Evolutionary conservation across 1,140 invertebrate genomes (phyloP).

Genomic region (Tetramorium alpestre): DNA sequence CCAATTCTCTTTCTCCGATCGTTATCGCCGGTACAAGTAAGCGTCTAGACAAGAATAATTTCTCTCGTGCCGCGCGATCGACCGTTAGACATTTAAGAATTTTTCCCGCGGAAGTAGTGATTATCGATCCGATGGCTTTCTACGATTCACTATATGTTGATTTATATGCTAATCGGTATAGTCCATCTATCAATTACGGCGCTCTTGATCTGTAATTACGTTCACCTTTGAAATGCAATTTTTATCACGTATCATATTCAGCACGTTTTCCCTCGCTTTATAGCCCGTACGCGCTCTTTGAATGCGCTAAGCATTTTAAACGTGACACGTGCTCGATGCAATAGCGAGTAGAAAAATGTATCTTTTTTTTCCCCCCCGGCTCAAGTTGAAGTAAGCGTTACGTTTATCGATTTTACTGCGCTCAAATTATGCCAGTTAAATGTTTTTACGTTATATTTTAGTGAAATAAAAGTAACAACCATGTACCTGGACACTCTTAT

Average conservation of each 20-base stretch:
- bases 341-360: neutral
- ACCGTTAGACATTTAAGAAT: slow-evolving; percentile 58
- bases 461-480: too few species aligned
- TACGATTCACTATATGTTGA: slow-evolving; percentile 51
- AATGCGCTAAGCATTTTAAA: slow-evolving; percentile 22
- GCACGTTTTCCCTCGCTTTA: slow-evolving; percentile 4
- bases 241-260: neutral
- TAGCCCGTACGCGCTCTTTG: slow-evolving; percentile 21
- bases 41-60: slow-evolving; percentile 40
- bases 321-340: slow-evolving; percentile 6
- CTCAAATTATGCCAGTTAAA: neutral
- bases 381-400: neutral
- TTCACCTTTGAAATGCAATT: slow-evolving; percentile 38
- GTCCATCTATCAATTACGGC: slow-evolving; percentile 33
- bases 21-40: slow-evolving; percentile 42
- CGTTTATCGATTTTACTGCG: neutral
- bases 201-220: slow-evolving; percentile 43
- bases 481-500: too few species aligned
- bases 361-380: neutral
- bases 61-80: slow-evolving; percentile 32
- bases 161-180: slow-evolving; percentile 54
- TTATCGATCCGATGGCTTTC: slow-evolving; percentile 51
- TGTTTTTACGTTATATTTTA: neutral
- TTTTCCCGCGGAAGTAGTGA: slow-evolving; percentile 49
- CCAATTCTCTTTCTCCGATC: slow-evolving; percentile 53